A percentile compares a stretch with the other conserved stretches of the same genome.
Conservation (phyloP, 2,113 vertebrate species). For the Vireo altiloquus region DNA sequence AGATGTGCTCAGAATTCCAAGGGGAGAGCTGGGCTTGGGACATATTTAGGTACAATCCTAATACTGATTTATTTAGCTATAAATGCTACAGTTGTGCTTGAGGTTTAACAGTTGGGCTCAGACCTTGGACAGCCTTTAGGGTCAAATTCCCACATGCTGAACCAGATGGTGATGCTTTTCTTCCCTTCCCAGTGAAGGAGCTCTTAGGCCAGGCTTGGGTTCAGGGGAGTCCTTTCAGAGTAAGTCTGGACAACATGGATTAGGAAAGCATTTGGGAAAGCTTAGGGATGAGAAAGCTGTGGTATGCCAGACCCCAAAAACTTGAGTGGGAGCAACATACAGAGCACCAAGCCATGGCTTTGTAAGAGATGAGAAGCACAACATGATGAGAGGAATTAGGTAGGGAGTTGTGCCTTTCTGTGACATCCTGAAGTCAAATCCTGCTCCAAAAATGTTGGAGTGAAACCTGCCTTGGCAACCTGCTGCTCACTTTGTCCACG, state of each 20-base stretch:
- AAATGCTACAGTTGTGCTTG: background rate
- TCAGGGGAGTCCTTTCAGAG: background rate
- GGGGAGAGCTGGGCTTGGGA: rapidly evolving
- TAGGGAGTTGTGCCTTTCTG: background rate
- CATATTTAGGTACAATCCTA: rapidly evolving
- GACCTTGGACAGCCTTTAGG: background rate
- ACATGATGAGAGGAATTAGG: rapidly evolving
- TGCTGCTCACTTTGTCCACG: background rate
- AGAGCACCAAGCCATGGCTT: rapidly evolving
- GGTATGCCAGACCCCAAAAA: background rate
- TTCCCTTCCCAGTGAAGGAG: background rate
- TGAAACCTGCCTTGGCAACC: background rate
- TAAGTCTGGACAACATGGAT: rapidly evolving
- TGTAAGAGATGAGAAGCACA: background rate
- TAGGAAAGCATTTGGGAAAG: background rate
- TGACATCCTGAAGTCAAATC: background rate
- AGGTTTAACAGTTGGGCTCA: background rate
- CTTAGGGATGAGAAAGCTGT: rapidly evolving
- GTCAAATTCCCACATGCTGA: background rate
- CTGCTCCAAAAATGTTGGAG: background rate
- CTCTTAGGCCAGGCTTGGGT: no score
- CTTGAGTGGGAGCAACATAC: rapidly evolving
- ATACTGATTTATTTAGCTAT: no score
- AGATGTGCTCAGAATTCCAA: background rate
- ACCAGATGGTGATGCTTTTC: background rate